Evolutionary conservation across 2,113 vertebrate genomes (phyloP).

Genomic region (Hyperopisus bebe): DNA sequence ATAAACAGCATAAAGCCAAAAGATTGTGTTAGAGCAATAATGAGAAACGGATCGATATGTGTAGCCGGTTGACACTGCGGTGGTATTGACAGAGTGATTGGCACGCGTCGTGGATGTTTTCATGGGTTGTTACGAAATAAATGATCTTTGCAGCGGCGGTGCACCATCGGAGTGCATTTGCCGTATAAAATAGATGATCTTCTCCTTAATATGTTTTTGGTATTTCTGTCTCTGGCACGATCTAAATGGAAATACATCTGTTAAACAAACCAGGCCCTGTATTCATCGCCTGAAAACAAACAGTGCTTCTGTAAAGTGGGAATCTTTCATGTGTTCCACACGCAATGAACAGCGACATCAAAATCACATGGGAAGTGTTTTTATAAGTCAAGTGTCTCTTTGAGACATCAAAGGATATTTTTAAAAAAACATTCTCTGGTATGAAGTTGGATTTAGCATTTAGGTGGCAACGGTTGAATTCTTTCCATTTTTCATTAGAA

Average conservation of each 20-base stretch:
- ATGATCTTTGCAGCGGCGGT: not conserved
- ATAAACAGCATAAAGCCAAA: not conserved
- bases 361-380: not conserved
- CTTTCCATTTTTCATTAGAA: not conserved
- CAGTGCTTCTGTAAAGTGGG: not conserved
- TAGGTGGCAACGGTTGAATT: not conserved
- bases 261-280: not conserved
- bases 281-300: not conserved
- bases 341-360: not conserved
- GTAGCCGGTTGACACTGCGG: not conserved
- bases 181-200: not conserved
- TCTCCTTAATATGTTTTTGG: not conserved
- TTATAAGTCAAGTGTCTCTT: not conserved
- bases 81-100: constrained; percentile 6
- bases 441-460: not conserved
- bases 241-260: not conserved
- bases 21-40: not conserved
- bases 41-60: not conserved
- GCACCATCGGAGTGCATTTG: not conserved
- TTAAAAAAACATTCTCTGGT: not conserved
- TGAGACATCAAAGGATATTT: not conserved
- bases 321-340: not conserved
- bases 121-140: not conserved
- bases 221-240: not conserved
- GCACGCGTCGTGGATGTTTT: not conserved